A percentile compares a stretch with the other conserved stretches of the same genome.
phyloP scores from a whole-genome alignment of 2,888 invertebrate species.

The Drosophila merina region DNA sequence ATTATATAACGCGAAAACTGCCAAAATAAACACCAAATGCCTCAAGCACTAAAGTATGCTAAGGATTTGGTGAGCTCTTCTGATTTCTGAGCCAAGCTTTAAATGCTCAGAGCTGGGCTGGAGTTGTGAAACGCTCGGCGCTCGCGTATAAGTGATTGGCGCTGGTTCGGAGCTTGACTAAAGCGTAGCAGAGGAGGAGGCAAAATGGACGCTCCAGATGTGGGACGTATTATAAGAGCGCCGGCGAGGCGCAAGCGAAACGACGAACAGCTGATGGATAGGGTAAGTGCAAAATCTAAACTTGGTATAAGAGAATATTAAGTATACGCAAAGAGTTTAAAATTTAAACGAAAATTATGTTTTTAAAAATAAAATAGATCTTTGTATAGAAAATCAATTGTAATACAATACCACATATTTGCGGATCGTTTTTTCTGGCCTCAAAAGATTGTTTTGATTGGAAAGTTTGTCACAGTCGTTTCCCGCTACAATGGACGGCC shows the following conservation, averaged over 20 bases:
- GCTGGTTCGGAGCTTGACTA: constrained; percentile 49
- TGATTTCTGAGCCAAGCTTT: constrained; percentile 16
- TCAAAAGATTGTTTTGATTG: constrained; percentile 12
- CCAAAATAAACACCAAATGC: constrained; percentile 22
- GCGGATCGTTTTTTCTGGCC: constrained; percentile 4
- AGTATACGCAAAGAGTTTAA: neutral
- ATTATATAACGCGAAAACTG: constrained; percentile 22
- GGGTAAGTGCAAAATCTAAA: constrained; percentile 86
- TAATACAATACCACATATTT: neutral
- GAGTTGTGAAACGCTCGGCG: neutral
- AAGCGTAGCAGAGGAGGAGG: constrained; percentile 5
- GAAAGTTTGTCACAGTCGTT: constrained; percentile 23
- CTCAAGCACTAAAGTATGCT: constrained; percentile 36
- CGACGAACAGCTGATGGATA: constrained; percentile 90
- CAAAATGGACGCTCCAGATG: constrained; percentile 77
- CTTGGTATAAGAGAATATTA: neutral
- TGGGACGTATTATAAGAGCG: constrained; percentile 88
- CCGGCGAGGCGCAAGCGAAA: constrained; percentile 92
- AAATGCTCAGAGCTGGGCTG: constrained; percentile 40
- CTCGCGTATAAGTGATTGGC: constrained; percentile 43
- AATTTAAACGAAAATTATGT: neutral
- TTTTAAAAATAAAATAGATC: too few species aligned
- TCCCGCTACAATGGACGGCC: constrained; percentile 51
- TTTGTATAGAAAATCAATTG: neutral
- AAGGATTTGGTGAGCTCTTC: constrained; percentile 21